Percentiles rank a stretch among this genome's conserved stretches.
phyloP scores from a whole-genome alignment of 2,888 invertebrate species.

The Drosophila paranaensis region DNA sequence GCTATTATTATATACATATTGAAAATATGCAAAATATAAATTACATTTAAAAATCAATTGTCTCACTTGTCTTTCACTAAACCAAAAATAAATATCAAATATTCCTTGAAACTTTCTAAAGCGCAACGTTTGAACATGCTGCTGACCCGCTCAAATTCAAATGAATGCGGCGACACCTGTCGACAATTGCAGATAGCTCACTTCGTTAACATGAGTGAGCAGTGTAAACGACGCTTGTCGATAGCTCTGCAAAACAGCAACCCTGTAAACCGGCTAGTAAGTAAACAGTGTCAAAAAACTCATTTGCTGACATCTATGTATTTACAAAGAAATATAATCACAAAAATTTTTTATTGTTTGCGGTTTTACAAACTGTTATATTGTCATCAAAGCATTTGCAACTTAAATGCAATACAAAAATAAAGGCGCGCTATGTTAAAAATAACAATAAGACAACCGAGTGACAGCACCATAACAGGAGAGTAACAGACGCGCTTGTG shows the following conservation, averaged over 20 bases:
- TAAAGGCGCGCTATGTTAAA: not conserved
- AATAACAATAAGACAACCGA: conserved; percentile 11
- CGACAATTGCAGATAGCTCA: not conserved
- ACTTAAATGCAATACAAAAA: not conserved
- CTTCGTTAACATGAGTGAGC: not conserved
- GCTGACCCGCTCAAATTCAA: not conserved
- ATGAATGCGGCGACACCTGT: conserved; percentile 15
- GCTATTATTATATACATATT: conserved; percentile 70
- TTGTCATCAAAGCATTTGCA: not conserved
- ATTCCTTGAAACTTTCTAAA: not conserved
- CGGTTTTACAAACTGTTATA: not conserved
- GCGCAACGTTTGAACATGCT: not conserved
- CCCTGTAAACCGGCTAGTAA: conserved; percentile 28
- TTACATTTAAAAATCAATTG: conserved; percentile 42
- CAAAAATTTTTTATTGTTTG: too few relatives aligned
- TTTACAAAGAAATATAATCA: not conserved
- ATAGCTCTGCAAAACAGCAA: conserved; percentile 20
- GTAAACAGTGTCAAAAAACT: not conserved
- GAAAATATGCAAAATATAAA: conserved; percentile 68
- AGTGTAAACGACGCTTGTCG: conserved; percentile 7
- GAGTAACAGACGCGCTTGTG: conserved; percentile 27
- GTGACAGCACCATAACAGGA: conserved; percentile 29
- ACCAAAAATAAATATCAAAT: not conserved
- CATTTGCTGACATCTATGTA: not conserved
- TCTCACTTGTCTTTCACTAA: not conserved